Conservation (phyloP, 1,140 invertebrate species). For the Orchesella cincta region DNA sequence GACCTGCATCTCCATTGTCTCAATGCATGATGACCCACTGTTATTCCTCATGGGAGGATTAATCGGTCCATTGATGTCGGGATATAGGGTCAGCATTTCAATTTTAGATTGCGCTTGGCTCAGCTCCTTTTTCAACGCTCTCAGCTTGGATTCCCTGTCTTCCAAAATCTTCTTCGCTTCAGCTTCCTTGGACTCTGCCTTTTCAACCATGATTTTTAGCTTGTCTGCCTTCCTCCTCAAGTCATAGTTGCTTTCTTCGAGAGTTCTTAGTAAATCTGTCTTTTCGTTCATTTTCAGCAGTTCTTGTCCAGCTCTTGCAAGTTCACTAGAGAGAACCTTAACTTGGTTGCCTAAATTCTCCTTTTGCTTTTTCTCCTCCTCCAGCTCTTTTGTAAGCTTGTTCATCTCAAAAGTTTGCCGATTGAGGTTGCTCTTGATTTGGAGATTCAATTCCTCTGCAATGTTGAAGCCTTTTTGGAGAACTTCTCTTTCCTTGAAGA, state of each 20-base stretch:
- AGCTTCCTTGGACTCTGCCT: background rate
- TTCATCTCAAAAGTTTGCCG: background rate
- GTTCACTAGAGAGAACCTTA: background rate
- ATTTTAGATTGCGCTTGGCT: slow-evolving; percentile 9
- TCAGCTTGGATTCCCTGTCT: background rate
- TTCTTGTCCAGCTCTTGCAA: slow-evolving; percentile 5
- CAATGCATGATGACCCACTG: background rate
- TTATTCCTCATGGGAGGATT: background rate
- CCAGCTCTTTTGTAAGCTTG: background rate
- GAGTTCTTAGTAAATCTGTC: background rate
- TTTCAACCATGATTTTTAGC: background rate
- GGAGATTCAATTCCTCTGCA: slow-evolving; percentile 8
- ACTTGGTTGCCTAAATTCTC: background rate
- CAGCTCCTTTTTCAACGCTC: slow-evolving; percentile 14
- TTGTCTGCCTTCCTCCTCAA: background rate
- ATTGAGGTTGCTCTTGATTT: background rate
- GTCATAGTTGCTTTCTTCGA: background rate
- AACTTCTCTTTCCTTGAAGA: background rate
- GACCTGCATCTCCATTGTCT: slow-evolving; percentile 22
- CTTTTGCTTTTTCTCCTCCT: background rate
- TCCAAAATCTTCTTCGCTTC: background rate
- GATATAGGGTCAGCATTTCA: slow-evolving; percentile 33
- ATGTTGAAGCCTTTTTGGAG: slow-evolving; percentile 7
- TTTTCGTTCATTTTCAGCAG: background rate
- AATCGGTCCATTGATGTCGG: slow-evolving; percentile 35